Base-by-base conservation (phyloP, 1,140 invertebrate species). In the Hylaeus volcanicus region DNA sequence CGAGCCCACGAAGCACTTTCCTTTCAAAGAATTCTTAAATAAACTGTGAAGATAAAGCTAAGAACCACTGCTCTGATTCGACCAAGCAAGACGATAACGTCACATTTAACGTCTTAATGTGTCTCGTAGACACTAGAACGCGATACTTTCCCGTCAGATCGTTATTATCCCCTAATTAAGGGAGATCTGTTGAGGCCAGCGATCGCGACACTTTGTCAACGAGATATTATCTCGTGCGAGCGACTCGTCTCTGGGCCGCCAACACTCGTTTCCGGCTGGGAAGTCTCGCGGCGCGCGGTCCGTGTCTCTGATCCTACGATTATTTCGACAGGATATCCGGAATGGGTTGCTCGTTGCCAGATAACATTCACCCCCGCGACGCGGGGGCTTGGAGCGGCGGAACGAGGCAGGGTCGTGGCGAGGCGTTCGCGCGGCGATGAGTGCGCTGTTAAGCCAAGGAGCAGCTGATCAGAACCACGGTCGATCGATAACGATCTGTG, bases 301-400 rank as follows among this genome's bases (percentile, higher is more conserved):
- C 76, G 78, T 86, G 88, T 88, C 85, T 86, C 80, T 84, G 83
- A 89, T 89, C 72, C 68, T 78, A 60, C 84, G 88, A 89, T 90
- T 89, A 89, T 87, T 89, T 88, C 83, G 81, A 88, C 82, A 84
- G 85, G 89, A 89, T 89, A 87, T 90, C 89, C 89, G 88, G 85
- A 89, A 89, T 71, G 83, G 65, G 81, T 88, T 82, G 85, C 84
- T 14, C 74, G 69, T 61, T 37, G 26, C n/a, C 63, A 83, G 84
- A 86, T 86, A 86, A 86, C 58, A 58, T 76, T 86, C 73, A 85
- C 69, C 79, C 83, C 70, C 73, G 83, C 78, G 61, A 58, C 37
- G 26, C 53, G 70, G 11, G 39, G 55, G 61, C 61, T 39, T 64
- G 15, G 8, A 2, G 12, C 11, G 1, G 53, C 45, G 43, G 45